phyloP scores from a whole-genome alignment of 2,797 vertebrate species.

The Steatocranus sp. region DNA sequence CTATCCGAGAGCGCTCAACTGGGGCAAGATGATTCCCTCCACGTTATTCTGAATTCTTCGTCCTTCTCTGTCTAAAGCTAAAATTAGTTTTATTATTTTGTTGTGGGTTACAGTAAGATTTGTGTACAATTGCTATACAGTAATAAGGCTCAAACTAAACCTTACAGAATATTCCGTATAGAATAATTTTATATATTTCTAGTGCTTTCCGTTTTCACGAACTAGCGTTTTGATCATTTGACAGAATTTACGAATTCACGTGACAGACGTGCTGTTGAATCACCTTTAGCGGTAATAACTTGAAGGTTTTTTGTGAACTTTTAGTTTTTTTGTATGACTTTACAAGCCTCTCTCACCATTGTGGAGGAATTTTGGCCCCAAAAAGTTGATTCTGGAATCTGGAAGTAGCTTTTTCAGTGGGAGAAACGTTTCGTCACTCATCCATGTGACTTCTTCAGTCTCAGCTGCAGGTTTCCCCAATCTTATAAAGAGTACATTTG shows the following conservation, averaged over 20 bases:
- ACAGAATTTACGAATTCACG: background rate
- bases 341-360: background rate
- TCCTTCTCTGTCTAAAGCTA: background rate
- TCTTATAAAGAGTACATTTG: background rate
- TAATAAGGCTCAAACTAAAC: background rate
- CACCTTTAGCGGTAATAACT: background rate
- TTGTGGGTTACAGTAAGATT: background rate
- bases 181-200: background rate
- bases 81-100: background rate
- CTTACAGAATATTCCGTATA: background rate
- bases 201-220: background rate
- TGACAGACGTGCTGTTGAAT: background rate
- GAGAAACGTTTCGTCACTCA: background rate
- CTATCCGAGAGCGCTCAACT: background rate
- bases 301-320: background rate
- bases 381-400: background rate
- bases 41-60: background rate
- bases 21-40: background rate
- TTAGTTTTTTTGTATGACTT: background rate
- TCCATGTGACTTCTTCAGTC: background rate
- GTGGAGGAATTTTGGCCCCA: background rate
- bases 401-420: background rate
- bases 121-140: accelerated
- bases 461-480: background rate
- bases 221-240: background rate